Evolutionary conservation across 2,888 invertebrate genomes (phyloP).

Genomic region (Scaptomyza cyrtandrae): DNA sequence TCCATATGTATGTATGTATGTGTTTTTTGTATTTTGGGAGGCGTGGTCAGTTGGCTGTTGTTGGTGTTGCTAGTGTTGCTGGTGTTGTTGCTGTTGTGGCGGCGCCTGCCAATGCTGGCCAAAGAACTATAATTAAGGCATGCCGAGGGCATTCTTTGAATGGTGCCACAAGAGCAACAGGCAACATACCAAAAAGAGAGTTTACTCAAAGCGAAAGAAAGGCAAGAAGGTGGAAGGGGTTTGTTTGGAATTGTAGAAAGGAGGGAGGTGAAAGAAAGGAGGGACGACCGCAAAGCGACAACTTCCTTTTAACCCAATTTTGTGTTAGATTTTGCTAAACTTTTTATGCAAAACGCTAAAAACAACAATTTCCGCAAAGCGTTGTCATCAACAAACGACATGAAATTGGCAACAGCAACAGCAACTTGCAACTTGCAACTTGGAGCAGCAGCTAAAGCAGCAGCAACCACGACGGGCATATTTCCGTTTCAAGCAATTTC

Average conservation of each 20-base stretch:
- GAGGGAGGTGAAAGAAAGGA: background rate
- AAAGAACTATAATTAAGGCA: conserved; percentile 84
- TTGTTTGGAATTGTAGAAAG: background rate
- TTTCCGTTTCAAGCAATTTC: conserved; percentile 80
- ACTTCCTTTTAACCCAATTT: conserved; percentile 75
- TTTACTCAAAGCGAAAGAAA: conserved; percentile 2
- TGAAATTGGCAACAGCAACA: conserved; percentile 69
- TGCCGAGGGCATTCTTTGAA: conserved; percentile 78
- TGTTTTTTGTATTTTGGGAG: conserved; percentile 53
- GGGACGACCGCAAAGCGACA: conserved; percentile 47
- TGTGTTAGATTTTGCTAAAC: conserved; percentile 36
- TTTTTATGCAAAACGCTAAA: conserved; percentile 73
- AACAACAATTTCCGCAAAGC: conserved; percentile 72
- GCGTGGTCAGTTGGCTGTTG: conserved; percentile 68
- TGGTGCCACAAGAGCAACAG: conserved; percentile 53
- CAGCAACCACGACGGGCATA: conserved; percentile 62
- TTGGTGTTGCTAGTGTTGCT: conserved; percentile 43
- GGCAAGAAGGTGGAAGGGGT: background rate
- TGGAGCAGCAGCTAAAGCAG: conserved; percentile 24
- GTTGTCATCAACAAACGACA: conserved; percentile 79
- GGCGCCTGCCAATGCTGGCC: conserved; percentile 72
- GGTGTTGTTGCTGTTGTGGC: conserved; percentile 53
- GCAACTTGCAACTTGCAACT: conserved; percentile 23
- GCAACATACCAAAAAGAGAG: conserved; percentile 26
- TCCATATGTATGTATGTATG: conserved; percentile 4